Evolutionary conservation across 2,888 invertebrate genomes (phyloP), one percentile per base, ranked within the genome.

Genomic region (Caenorhabditis drosophilae): DNA sequence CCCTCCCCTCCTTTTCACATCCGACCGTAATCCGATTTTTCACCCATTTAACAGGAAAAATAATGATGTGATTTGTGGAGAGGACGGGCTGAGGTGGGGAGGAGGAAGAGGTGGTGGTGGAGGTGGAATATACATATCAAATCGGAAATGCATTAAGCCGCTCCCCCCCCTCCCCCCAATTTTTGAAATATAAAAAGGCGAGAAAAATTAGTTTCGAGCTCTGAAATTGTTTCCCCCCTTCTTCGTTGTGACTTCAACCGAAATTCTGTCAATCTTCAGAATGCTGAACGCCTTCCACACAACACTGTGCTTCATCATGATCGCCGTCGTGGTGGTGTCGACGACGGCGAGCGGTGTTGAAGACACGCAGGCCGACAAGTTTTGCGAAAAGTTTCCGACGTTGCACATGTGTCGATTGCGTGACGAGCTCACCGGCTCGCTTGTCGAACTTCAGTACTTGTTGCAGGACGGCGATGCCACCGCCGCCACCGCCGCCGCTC

Each of bases 381-480:
- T 76, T 58, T 76, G 76, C 41, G 67, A 66, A 26, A 68, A 67
- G 47, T 76, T 72, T 59, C 73, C 70, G 47, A 64, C 62, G 15
- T 67, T 76, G 35, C 68, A 72, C 40, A 72, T 76, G 56, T 76
- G 73, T 47, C 70, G 72, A 18, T 66, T 76, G 3, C 72, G 67
- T 27, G 72, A 69, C 31, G 66, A 60, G 53, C 53, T 68, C 34
- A 63, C 69, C 23, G 71, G 71, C n/a, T 61, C 68, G 9, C 57
- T 76, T 15, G 63, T 70, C 22, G 73, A 76, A 57, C 48, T 76
- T 31, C 70, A 71, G 61, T 74, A 67, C 44, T 50, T 74, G 40
- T 51, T 74, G 20, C 69, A 72, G 38, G 72, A 72, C 31, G 62
- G 63, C 2, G 56, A 11, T 4, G 42, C 36, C 18, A 44, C 35